Conservation (phyloP, 2,113 vertebrate species). For the Pseudopodoces humilis region DNA sequence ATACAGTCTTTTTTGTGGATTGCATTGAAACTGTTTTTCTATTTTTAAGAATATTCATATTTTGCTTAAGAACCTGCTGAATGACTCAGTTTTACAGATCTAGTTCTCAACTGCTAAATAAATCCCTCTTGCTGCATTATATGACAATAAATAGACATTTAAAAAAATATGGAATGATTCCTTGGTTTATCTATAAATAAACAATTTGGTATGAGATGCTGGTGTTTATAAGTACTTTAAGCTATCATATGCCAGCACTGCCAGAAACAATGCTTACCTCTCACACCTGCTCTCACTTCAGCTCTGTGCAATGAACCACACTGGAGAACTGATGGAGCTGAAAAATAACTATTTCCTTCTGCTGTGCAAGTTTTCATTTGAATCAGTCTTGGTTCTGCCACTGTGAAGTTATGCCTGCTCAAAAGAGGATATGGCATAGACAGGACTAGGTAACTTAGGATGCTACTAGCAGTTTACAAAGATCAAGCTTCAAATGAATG, state of each 20-base stretch:
- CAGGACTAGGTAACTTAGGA: not conserved
- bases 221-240: not conserved
- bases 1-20: not conserved
- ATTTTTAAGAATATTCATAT: not conserved
- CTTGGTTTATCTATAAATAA: not conserved
- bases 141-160: not conserved
- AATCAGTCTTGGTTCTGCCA: not conserved
- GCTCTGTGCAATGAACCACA: not conserved
- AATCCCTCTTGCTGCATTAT: not conserved
- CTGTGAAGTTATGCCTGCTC: not conserved
- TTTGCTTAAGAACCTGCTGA: not conserved
- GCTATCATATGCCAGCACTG: not conserved
- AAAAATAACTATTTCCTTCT: conserved; percentile 13
- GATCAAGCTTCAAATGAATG: not conserved
- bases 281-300: not conserved
- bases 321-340: not conserved
- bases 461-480: not conserved
- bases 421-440: not conserved
- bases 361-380: not conserved
- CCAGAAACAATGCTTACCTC: not conserved
- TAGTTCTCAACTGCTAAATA: not conserved
- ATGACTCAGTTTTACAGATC: not conserved
- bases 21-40: not conserved
- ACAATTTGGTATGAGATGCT: not conserved
- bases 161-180: not conserved